These are phyloP conservation scores for Actias luna DNA, from an alignment of 2,888 invertebrate species.

Conservation along the genomic window DNA sequence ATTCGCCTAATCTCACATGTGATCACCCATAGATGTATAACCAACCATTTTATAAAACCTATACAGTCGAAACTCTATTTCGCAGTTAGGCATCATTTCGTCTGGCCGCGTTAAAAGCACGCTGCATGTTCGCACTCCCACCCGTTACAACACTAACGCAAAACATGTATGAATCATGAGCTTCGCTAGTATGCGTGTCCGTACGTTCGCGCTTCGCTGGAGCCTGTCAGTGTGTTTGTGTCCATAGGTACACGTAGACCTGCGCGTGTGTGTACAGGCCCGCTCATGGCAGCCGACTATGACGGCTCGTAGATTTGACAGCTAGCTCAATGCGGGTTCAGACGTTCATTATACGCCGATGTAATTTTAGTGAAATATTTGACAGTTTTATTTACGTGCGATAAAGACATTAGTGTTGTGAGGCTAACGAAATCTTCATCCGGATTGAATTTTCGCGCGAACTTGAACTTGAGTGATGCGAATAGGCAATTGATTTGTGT, in stretches of 20 bases:
- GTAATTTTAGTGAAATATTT: slow-evolving; percentile 74
- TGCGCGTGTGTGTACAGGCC: slow-evolving; percentile 69
- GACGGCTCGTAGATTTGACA: slow-evolving; percentile 83
- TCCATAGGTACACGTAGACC: slow-evolving; percentile 65
- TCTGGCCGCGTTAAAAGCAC: slow-evolving; percentile 78
- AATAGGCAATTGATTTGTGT: slow-evolving; percentile 69
- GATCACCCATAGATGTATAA: slow-evolving; percentile 74
- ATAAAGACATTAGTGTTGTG: slow-evolving; percentile 55
- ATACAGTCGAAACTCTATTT: slow-evolving; percentile 65
- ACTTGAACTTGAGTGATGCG: slow-evolving; percentile 60
- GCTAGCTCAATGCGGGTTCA: slow-evolving; percentile 82
- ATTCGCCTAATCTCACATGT: slow-evolving; percentile 77
- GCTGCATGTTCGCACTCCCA: slow-evolving; percentile 81
- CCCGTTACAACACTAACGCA: slow-evolving; percentile 72
- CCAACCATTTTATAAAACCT: slow-evolving; percentile 75
- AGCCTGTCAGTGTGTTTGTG: slow-evolving; percentile 78
- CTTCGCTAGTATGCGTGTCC: slow-evolving; percentile 60
- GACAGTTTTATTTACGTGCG: slow-evolving; percentile 63
- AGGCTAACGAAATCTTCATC: slow-evolving; percentile 32
- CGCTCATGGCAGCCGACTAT: slow-evolving; percentile 81
- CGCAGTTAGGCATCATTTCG: slow-evolving; percentile 77
- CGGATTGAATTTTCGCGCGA: slow-evolving; percentile 61
- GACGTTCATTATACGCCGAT: slow-evolving; percentile 79
- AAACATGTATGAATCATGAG: slow-evolving; percentile 70
- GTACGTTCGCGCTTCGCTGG: slow-evolving; percentile 72